Percentiles rank a stretch among this genome's conserved stretches.
These are phyloP conservation scores for Hydrochoerus hydrochaeris DNA, from an alignment of 2,113 vertebrate genomes.

Conservation along the genomic window DNA sequence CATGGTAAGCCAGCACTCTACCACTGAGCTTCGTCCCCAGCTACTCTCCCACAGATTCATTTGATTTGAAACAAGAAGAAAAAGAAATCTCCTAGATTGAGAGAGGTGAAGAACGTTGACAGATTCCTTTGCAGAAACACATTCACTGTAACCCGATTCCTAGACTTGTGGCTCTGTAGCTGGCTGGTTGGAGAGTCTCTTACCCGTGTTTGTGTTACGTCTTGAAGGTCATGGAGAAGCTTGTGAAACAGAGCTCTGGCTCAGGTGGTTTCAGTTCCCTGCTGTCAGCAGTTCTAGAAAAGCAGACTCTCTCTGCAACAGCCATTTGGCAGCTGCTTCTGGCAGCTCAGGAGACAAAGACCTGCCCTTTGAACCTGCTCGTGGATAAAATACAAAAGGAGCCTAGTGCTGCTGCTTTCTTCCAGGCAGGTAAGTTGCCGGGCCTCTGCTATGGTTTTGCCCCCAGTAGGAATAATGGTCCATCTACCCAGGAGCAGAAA, in stretches of 20 bases:
- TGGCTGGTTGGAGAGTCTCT: background rate
- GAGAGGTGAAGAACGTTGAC: background rate
- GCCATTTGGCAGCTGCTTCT: constrained; percentile 86
- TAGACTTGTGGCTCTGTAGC: background rate
- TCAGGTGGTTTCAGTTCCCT: constrained; percentile 75
- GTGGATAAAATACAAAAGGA: constrained; percentile 85
- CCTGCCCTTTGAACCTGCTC: constrained; percentile 72
- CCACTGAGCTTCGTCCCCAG: background rate
- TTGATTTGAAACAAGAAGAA: background rate
- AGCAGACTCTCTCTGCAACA: constrained; percentile 74
- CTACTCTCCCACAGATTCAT: background rate
- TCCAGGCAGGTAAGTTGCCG: constrained; percentile 79
- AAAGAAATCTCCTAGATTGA: background rate
- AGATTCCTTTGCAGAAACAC: background rate
- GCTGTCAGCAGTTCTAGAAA: constrained; percentile 81
- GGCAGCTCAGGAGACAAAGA: constrained; percentile 65
- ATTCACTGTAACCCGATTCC: background rate
- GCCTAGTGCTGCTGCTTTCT: constrained; percentile 76
- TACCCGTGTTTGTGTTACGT: background rate
- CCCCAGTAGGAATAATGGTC: background rate
- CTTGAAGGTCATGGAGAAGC: constrained; percentile 82
- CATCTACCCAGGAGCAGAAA: background rate
- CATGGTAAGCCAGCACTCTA: background rate
- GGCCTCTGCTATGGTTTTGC: background rate
- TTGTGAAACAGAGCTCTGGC: constrained; percentile 69